Conservation (phyloP, 2,797 vertebrate species). For the Platalea minor region DNA sequence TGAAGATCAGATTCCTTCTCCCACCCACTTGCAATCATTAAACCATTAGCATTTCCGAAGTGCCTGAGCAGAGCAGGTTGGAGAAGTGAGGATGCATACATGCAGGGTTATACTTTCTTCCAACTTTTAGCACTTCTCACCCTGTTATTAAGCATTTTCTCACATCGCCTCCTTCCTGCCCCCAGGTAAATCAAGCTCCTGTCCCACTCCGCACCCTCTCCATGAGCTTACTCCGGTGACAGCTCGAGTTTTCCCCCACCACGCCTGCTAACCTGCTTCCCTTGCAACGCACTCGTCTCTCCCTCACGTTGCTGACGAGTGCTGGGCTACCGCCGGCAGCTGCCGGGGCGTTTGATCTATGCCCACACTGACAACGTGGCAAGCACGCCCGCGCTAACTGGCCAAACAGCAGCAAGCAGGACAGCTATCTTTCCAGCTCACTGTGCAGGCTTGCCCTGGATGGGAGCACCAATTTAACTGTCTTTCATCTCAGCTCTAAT, state of each 20-base stretch:
- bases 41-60: background rate
- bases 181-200: background rate
- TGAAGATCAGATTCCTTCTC: background rate
- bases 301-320: background rate
- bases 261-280: background rate
- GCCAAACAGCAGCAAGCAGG: background rate
- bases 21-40: background rate
- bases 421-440: background rate
- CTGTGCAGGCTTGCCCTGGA: background rate
- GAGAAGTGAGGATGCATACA: background rate
- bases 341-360: background rate
- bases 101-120: background rate
- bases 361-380: background rate
- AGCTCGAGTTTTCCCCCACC: background rate
- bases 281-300: background rate
- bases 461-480: background rate
- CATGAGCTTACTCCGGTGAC: background rate
- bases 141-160: background rate
- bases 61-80: background rate
- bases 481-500: background rate
- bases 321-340: fast-evolving
- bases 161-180: background rate
- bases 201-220: background rate
- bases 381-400: background rate
- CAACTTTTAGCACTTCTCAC: background rate